phyloP scores from a whole-genome alignment of 2,888 invertebrate species.

The Carpatolechia fugitivella region DNA sequence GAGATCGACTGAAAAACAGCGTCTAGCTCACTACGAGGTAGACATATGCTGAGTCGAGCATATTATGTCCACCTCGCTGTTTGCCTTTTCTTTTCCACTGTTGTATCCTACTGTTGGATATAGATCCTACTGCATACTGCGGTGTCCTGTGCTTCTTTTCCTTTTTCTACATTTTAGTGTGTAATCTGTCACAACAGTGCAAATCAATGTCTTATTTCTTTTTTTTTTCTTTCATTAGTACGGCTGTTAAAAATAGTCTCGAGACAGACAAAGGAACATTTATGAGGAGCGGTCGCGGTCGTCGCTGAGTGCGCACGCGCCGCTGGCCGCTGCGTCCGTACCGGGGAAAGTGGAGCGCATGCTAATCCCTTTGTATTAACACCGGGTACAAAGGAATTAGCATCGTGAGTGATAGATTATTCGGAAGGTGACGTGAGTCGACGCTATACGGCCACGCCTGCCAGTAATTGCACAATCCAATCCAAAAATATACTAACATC shows the following conservation, averaged over 20 bases:
- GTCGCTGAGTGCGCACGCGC: slow-evolving; percentile 27
- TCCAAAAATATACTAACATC: not conserved
- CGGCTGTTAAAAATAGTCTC: slow-evolving; percentile 6
- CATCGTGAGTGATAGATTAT: slow-evolving; percentile 12
- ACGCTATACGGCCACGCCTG: too few relatives aligned
- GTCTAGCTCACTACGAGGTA: too few relatives aligned
- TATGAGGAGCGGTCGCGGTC: slow-evolving; percentile 30
- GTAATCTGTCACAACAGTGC: too few relatives aligned
- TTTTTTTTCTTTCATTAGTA: slow-evolving; percentile 6
- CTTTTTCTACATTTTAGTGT: too few relatives aligned
- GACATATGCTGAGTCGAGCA: too few relatives aligned
- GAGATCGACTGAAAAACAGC: too few relatives aligned
- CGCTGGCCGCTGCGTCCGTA: slow-evolving; percentile 9
- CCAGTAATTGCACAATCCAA: not conserved
- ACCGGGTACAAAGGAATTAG: slow-evolving; percentile 28
- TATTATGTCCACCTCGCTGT: too few relatives aligned
- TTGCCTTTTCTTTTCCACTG: too few relatives aligned
- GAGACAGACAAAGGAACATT: slow-evolving; percentile 49
- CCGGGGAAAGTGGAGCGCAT: slow-evolving; percentile 59
- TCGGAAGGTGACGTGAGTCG: slow-evolving; percentile 3
- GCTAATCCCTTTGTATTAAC: slow-evolving; percentile 53
- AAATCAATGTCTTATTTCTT: too few relatives aligned
- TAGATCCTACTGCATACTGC: too few relatives aligned
- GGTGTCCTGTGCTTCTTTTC: too few relatives aligned
- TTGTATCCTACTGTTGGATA: too few relatives aligned